Percentiles rank a stretch among this genome's conserved stretches.
Evolutionary conservation across 2,797 vertebrate species (phyloP).

Genomic region (Tragopan temminckii): DNA sequence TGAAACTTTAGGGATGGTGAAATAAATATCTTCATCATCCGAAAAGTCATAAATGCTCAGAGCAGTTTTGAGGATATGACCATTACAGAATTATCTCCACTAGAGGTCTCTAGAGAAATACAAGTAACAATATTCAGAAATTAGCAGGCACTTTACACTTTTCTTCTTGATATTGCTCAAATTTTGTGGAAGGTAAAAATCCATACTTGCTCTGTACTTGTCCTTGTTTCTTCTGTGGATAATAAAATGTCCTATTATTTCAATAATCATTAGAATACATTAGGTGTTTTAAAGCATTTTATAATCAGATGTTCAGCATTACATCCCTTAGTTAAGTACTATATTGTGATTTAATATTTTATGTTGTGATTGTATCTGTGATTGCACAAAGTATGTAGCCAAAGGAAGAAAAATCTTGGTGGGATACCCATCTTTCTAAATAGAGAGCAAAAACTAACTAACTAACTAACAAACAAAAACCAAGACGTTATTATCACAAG

Average conservation of each 20-base stretch:
- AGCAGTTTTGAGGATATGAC: background rate
- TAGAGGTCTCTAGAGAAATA: constrained; percentile 83
- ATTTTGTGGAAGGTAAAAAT: background rate
- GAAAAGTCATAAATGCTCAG: background rate
- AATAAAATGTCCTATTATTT: background rate
- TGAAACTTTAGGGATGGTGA: background rate
- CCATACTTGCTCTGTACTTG: background rate
- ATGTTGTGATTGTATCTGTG: too few species aligned
- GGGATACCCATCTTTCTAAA: background rate
- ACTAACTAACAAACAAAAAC: background rate
- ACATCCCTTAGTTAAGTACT: background rate
- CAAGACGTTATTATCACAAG: background rate
- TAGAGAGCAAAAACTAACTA: background rate
- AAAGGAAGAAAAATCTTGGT: background rate
- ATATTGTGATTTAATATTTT: background rate
- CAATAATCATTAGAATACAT: background rate
- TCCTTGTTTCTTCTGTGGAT: background rate
- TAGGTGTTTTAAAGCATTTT: background rate
- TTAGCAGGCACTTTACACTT: background rate
- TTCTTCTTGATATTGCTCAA: background rate
- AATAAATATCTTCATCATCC: background rate
- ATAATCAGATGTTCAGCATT: background rate
- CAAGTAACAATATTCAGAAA: background rate
- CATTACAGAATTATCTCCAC: constrained; percentile 68
- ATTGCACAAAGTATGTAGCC: background rate